Evolutionary conservation across 1,140 invertebrate genomes (phyloP).

Genomic region (Caerostris extrusa): DNA sequence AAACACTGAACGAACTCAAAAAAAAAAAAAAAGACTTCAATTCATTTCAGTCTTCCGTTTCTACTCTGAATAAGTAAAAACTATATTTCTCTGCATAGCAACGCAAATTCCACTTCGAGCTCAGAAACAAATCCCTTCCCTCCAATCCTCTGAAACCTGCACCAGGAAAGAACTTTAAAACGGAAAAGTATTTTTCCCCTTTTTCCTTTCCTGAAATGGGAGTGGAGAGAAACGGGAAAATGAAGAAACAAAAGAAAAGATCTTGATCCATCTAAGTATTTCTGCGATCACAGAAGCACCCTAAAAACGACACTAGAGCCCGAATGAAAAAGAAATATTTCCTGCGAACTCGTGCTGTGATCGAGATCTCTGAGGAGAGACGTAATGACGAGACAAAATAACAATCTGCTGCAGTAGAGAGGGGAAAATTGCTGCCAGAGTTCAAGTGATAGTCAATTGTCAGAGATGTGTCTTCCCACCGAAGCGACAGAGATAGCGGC

Average conservation of each 20-base stretch:
- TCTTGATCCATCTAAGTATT: not conserved
- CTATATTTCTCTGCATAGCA: not conserved
- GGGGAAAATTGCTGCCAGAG: not conserved
- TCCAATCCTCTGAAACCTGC: not conserved
- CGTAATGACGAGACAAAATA: slow-evolving; percentile 12
- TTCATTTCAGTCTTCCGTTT: not conserved
- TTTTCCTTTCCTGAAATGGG: not conserved
- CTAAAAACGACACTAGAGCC: not conserved
- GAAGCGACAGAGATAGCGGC: not conserved
- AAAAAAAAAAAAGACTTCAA: too few relatives aligned
- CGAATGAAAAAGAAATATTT: slow-evolving; percentile 15
- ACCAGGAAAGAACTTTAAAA: slow-evolving; percentile 1
- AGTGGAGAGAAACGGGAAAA: not conserved
- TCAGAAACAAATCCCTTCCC: not conserved
- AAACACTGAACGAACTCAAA: too few relatives aligned
- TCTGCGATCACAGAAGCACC: not conserved
- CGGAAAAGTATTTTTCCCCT: not conserved
- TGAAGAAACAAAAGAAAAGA: not conserved
- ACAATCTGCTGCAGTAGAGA: not conserved
- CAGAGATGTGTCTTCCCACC: slow-evolving; percentile 2
- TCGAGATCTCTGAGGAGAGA: not conserved
- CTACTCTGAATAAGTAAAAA: not conserved
- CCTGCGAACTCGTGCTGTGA: not conserved
- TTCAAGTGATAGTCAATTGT: slow-evolving; percentile 34
- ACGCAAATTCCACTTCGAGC: not conserved